Evolutionary conservation across 2,888 invertebrate genomes (phyloP).

Genomic region (Gryllus longicercus): DNA sequence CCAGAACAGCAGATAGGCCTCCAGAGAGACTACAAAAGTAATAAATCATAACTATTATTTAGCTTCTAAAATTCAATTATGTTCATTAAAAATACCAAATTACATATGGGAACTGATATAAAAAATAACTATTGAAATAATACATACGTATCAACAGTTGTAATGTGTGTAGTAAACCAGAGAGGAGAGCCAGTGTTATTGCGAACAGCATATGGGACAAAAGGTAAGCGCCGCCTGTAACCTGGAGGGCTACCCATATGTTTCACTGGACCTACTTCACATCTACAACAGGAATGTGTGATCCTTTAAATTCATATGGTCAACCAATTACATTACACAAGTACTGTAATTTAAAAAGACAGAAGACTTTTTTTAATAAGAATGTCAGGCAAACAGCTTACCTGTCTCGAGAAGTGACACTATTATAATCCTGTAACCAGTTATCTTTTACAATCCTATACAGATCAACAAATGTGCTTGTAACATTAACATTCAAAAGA

Average conservation of each 20-base stretch:
- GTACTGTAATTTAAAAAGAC: no score
- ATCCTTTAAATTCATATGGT: no score
- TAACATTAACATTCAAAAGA: slow-evolving; percentile 81
- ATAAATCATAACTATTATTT: slow-evolving; percentile 19
- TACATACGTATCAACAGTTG: slow-evolving; percentile 55
- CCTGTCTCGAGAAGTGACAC: slow-evolving; percentile 39
- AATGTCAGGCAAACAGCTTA: neutral
- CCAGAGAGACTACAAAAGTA: slow-evolving; percentile 37
- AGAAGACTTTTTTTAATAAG: no score
- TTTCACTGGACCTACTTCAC: slow-evolving; percentile 46
- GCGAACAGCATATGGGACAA: slow-evolving; percentile 89
- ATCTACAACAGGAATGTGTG: slow-evolving; percentile 18
- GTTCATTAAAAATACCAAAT: no score
- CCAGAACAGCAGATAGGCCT: slow-evolving; percentile 49
- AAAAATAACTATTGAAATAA: neutral
- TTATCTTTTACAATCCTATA: slow-evolving; percentile 34
- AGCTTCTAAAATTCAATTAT: no score
- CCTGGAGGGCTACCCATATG: slow-evolving; percentile 54
- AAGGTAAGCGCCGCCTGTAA: slow-evolving; percentile 77
- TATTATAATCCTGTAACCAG: slow-evolving; percentile 63
- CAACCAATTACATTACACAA: no score
- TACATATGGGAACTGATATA: neutral
- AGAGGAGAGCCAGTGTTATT: slow-evolving; percentile 87
- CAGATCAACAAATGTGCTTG: slow-evolving; percentile 81
- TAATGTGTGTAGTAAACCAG: slow-evolving; percentile 79